phyloP scores from a whole-genome alignment of 2,888 invertebrate genomes.

The Gymnoscelis rufifasciata region DNA sequence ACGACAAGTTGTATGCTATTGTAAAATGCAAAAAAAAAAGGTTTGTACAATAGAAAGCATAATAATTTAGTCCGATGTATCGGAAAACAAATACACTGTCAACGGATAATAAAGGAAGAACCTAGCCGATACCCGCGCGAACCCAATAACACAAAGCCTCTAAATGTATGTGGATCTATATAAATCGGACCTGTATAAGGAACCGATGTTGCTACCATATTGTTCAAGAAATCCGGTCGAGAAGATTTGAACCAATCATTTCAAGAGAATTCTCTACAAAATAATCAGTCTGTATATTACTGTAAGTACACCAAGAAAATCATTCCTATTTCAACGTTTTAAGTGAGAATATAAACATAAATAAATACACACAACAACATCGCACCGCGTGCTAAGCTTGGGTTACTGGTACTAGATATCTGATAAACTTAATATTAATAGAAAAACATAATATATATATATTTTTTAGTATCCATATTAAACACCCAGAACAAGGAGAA shows the following conservation, averaged over 20 bases:
- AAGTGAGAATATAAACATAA: too few species aligned
- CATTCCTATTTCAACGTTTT: too few species aligned
- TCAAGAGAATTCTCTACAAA: background rate
- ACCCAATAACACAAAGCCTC: slow-evolving; percentile 48
- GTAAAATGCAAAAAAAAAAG: too few species aligned
- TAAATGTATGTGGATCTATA: slow-evolving; percentile 49
- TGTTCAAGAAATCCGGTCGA: slow-evolving; percentile 42
- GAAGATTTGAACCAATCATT: slow-evolving; percentile 39
- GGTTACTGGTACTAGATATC: too few species aligned
- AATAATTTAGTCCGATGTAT: slow-evolving; percentile 53
- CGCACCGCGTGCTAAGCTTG: too few species aligned
- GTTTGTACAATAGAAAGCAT: slow-evolving; percentile 40
- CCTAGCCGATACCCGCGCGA: slow-evolving; percentile 44
- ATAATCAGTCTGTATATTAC: background rate
- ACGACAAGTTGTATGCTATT: too few species aligned
- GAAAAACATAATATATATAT: too few species aligned
- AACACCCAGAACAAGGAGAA: too few species aligned
- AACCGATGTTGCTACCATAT: slow-evolving; percentile 48
- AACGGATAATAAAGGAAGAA: slow-evolving; percentile 57
- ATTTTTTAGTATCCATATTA: too few species aligned
- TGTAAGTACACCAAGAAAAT: too few species aligned
- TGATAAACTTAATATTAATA: too few species aligned
- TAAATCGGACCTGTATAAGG: slow-evolving; percentile 44
- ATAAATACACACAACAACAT: too few species aligned
- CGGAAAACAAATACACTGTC: slow-evolving; percentile 55